phyloP scores from a whole-genome alignment of 2,797 vertebrate genomes.

The Sus cebifrons region DNA sequence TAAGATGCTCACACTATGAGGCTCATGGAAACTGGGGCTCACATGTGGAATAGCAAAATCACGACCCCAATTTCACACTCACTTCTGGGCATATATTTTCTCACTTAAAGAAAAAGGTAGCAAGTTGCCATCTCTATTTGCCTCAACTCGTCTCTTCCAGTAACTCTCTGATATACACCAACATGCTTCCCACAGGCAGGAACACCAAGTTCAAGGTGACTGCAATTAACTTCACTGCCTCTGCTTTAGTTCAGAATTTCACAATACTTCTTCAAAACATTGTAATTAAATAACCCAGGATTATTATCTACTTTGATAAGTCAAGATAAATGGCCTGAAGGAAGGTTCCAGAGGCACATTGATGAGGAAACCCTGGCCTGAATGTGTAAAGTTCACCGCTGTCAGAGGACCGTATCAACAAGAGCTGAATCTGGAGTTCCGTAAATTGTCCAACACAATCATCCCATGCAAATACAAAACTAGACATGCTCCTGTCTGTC shows the following conservation, averaged over 20 bases:
- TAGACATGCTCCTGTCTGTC: neutral
- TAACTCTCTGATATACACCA: neutral
- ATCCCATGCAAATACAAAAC: neutral
- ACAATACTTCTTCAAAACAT: constrained; percentile 6
- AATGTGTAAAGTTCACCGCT: neutral
- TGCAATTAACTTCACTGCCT: neutral
- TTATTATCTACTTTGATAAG: neutral
- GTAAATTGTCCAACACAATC: neutral
- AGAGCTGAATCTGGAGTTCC: neutral
- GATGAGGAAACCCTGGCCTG: neutral
- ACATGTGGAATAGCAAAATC: neutral
- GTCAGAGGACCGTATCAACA: neutral
- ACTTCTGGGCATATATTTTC: neutral
- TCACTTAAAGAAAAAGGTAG: neutral
- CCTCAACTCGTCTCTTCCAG: neutral
- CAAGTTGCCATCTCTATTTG: neutral
- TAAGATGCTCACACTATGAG: neutral
- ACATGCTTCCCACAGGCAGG: neutral
- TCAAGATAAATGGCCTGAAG: neutral
- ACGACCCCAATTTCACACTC: neutral
- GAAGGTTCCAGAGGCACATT: neutral
- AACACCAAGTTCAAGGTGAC: neutral
- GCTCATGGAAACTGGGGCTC: neutral
- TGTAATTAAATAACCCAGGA: neutral
- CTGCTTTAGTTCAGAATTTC: neutral